Evolutionary conservation across 2,797 vertebrate genomes (phyloP).

Genomic region (Macroramphosus scolopax): DNA sequence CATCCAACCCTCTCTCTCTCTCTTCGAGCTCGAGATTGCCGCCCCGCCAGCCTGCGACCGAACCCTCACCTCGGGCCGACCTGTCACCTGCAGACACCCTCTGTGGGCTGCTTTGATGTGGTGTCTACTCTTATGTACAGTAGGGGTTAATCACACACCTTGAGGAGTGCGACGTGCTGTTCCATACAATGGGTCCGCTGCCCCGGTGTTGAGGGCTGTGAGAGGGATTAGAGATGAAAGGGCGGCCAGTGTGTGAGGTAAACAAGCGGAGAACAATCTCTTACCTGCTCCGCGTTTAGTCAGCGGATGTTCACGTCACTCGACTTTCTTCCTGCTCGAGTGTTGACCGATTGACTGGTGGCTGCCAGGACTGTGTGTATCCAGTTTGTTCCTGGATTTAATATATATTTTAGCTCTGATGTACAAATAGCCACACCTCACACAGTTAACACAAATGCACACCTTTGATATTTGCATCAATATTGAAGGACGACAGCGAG

Average conservation of each 20-base stretch:
- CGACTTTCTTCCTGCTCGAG: slow-evolving; percentile 37
- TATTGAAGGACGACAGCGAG: too few relatives aligned
- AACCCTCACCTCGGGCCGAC: slow-evolving; percentile 69
- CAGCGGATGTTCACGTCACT: slow-evolving; percentile 69
- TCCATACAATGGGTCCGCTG: slow-evolving; percentile 72
- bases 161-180: slow-evolving; percentile 54
- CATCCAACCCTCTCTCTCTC: slow-evolving; percentile 1
- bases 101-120: slow-evolving; percentile 65
- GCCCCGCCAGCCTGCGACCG: slow-evolving; percentile 30
- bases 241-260: slow-evolving; percentile 62
- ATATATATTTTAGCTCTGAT: too few relatives aligned
- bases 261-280: slow-evolving; percentile 73
- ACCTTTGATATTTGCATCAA: too few relatives aligned
- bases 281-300: slow-evolving; percentile 61
- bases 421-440: too few relatives aligned
- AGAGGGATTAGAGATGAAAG: slow-evolving; percentile 81
- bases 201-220: slow-evolving; percentile 64
- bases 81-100: slow-evolving; percentile 74
- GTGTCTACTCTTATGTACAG: slow-evolving; percentile 75
- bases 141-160: slow-evolving; percentile 78
- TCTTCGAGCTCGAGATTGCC: slow-evolving; percentile 10
- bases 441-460: too few relatives aligned
- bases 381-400: too few relatives aligned
- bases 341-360: slow-evolving; percentile 27
- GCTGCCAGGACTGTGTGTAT: slow-evolving; percentile 16